A percentile compares a stretch with the other conserved stretches of the same genome.
Evolutionary conservation across 2,888 invertebrate species (phyloP).

Genomic region (Pyrrhosoma nymphula): DNA sequence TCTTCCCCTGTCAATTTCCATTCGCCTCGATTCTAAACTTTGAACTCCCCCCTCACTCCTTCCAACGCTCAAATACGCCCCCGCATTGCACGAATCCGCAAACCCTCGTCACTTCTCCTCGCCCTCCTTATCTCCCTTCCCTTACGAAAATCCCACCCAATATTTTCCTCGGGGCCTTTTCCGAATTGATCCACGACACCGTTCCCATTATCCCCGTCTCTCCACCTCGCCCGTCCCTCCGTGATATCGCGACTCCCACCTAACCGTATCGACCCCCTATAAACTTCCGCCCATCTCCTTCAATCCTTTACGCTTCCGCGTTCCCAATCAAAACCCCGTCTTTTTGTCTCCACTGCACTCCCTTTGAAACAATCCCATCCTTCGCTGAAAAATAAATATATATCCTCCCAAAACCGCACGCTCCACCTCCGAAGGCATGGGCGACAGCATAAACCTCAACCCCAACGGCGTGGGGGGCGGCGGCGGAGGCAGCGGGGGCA

Average conservation of each 20-base stretch:
- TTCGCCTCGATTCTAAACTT: background rate
- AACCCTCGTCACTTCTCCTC: background rate
- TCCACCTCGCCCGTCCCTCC: background rate
- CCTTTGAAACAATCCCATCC: background rate
- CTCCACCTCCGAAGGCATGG: conserved; percentile 76
- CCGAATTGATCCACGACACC: background rate
- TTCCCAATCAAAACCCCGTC: background rate
- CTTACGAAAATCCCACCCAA: too few species aligned
- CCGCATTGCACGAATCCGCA: background rate
- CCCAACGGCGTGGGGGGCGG: conserved; percentile 82
- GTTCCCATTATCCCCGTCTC: background rate
- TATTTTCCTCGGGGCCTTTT: background rate
- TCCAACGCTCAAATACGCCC: background rate
- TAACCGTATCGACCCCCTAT: background rate
- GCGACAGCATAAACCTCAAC: conserved; percentile 83
- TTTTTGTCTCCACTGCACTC: background rate
- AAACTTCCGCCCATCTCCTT: background rate
- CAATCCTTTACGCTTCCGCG: background rate
- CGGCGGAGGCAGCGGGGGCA: background rate
- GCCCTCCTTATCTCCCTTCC: background rate
- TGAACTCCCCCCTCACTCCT: background rate
- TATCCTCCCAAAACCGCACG: background rate
- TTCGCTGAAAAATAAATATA: background rate
- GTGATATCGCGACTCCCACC: background rate
- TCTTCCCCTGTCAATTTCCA: background rate